Percentiles rank a stretch among this genome's conserved stretches.
Evolutionary conservation across 1,140 invertebrate genomes (phyloP).

Genomic region (Drosophila parabipectinata): DNA sequence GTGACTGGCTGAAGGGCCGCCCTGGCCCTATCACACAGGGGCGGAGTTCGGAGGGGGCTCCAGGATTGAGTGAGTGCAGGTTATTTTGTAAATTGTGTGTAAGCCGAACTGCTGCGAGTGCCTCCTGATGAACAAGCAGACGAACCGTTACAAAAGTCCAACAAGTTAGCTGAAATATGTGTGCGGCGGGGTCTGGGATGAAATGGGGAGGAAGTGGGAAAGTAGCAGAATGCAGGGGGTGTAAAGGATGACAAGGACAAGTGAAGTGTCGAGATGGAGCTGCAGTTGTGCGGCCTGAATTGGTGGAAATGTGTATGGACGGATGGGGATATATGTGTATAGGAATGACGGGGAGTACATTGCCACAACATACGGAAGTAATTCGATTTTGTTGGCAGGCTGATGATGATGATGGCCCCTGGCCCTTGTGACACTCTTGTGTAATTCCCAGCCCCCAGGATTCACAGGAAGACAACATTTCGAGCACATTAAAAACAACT

Average conservation of each 20-base stretch:
- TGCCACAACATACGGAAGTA: slow-evolving; percentile 73
- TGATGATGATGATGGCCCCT: slow-evolving; percentile 62
- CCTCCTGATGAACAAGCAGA: slow-evolving; percentile 51
- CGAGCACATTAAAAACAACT: slow-evolving; percentile 62
- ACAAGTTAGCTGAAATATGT: slow-evolving; percentile 56
- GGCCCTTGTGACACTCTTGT: slow-evolving; percentile 57
- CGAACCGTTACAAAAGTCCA: slow-evolving; percentile 68
- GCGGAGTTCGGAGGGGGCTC: neutral
- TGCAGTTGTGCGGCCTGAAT: slow-evolving; percentile 46
- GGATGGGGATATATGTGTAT: slow-evolving; percentile 15
- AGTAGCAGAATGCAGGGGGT: slow-evolving; percentile 6
- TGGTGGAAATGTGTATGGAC: slow-evolving; percentile 27
- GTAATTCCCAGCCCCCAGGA: slow-evolving; percentile 25
- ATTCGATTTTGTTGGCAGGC: slow-evolving; percentile 73
- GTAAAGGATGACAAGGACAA: slow-evolving; percentile 51
- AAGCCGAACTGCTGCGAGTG: slow-evolving; percentile 70
- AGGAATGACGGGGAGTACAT: slow-evolving; percentile 29
- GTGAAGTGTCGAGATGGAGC: slow-evolving; percentile 52
- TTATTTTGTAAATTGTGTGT: slow-evolving; percentile 77
- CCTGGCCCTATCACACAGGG: slow-evolving; percentile 6
- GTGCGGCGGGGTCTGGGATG: slow-evolving; percentile 6
- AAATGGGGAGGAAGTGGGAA: slow-evolving; percentile 3
- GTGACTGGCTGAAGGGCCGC: slow-evolving; percentile 31
- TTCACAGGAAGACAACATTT: slow-evolving; percentile 43
- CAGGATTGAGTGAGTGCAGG: slow-evolving; percentile 46